phyloP scores from a whole-genome alignment of 1,140 invertebrate species.

The Batillaria attramentaria region DNA sequence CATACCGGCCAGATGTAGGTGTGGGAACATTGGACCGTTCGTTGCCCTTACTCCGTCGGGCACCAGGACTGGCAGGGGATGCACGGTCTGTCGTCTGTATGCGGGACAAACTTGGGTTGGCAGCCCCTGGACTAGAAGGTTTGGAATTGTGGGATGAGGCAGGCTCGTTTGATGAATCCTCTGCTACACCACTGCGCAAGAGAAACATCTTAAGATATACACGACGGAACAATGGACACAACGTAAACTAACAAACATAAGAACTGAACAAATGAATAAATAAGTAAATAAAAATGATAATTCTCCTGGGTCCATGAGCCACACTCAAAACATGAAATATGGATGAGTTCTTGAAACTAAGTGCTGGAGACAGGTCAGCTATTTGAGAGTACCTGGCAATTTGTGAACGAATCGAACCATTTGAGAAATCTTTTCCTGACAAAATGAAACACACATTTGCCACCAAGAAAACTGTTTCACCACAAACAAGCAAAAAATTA shows the following conservation, averaged over 20 bases:
- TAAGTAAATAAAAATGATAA: background rate
- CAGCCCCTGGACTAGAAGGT: conserved; percentile 23
- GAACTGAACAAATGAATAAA: background rate
- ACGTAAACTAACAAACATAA: background rate
- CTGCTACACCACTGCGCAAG: conserved; percentile 30
- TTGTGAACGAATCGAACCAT: too few species aligned
- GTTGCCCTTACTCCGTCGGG: conserved; percentile 25
- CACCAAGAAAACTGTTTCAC: background rate
- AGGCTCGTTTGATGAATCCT: conserved; percentile 23
- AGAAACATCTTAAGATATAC: background rate
- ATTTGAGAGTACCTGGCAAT: too few species aligned
- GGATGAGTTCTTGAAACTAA: too few species aligned
- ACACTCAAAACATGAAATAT: too few species aligned
- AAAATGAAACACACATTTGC: background rate
- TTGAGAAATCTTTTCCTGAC: background rate
- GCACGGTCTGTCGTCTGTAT: conserved; percentile 19
- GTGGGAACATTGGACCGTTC: conserved; percentile 29
- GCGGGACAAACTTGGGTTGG: conserved; percentile 26
- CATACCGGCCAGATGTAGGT: conserved; percentile 23
- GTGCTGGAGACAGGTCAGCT: too few species aligned
- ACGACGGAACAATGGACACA: too few species aligned
- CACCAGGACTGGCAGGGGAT: conserved; percentile 23
- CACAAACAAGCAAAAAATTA: background rate
- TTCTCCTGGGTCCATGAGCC: too few species aligned
- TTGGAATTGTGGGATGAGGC: conserved; percentile 11